These are phyloP conservation scores for Coregonus clupeaformis DNA, from an alignment of 2,113 vertebrate genomes.

Conservation along the genomic window DNA sequence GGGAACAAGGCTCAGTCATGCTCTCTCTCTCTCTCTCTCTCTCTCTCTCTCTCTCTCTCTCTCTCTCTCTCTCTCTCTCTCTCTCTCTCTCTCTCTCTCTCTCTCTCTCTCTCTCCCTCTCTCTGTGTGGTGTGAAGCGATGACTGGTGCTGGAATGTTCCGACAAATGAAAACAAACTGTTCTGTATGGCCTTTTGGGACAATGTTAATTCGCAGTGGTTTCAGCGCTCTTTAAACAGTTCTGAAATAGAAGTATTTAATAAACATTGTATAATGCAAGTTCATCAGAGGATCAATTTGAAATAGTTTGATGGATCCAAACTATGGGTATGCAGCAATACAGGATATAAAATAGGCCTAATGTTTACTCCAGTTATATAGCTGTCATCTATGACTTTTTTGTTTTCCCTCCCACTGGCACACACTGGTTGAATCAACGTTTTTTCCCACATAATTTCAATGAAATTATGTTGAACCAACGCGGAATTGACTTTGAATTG, in stretches of 20 bases:
- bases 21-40: not conserved
- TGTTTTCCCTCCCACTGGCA: no score
- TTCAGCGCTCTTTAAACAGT: not conserved
- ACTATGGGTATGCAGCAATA: no score
- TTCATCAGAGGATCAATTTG: not conserved
- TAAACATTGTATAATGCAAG: not conserved
- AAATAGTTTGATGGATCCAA: not conserved
- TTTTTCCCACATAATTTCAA: no score
- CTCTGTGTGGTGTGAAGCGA: conserved; percentile 12
- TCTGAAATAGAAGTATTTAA: no score
- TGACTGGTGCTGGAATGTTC: conserved; percentile 22
- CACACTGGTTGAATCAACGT: no score
- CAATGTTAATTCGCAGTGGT: not conserved
- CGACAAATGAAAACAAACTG: conserved; percentile 32
- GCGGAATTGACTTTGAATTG: no score
- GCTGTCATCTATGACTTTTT: no score
- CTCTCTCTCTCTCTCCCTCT: not conserved
- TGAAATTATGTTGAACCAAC: no score
- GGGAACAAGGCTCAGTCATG: conserved; percentile 20
- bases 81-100: not conserved
- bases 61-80: no score
- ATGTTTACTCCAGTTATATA: not conserved
- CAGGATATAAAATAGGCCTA: not conserved
- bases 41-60: not conserved
- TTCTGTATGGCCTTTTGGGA: not conserved